Base-by-base conservation (phyloP, 2,888 invertebrate species). In the Hirtodrosophila histrioides region DNA sequence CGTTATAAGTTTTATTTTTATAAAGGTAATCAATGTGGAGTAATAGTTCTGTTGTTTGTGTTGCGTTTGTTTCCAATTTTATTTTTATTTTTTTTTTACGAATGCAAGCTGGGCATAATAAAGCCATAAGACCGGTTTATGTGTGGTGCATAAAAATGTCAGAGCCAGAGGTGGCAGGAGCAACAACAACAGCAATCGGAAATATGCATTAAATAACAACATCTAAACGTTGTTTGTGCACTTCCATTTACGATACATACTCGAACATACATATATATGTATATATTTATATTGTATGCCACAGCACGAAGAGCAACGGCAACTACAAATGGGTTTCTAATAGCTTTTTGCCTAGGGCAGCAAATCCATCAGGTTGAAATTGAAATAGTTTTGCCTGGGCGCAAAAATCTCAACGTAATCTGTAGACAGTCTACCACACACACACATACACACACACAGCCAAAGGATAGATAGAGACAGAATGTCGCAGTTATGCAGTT, bases 311-410 rank as follows among this genome's bases (percentile, higher is more conserved):
- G 35, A 9, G 49, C 41, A 50, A 46, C 37, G 41, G 49, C n/a
- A 56, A 58, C 57, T 60, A 35, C 64, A 80, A 86, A 86, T 86
- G 72, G 66, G 55, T 82, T 86, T 86, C 78, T 80, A 84, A 86
- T 82, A 80, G 87, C 66, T 75, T 86, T 72, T 64, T 64, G 76
- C 76, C 61, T n/a, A 36, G 48, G 63, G 50, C 63, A 63, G 54
- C 65, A 76, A 76, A 85, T 82, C 86, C 88, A 79, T 87, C 78
- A 82, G 71, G 51, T 69, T 67, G 63, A 62, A 82, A 69, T 67
- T 62, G 77, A 73, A 82, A 82, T 82, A 70, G 80, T 68, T 76
- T 65, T 65, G 43, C 46, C 6, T 37, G 43, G 39, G 40, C 41
- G 53, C 50, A 60, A 39, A 56, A 44, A 61, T 67, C 55, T 46